Percentiles rank a stretch among this genome's conserved stretches.
Conservation (phyloP, 2,113 vertebrate species). For the Tachysurus fulvidraco region DNA sequence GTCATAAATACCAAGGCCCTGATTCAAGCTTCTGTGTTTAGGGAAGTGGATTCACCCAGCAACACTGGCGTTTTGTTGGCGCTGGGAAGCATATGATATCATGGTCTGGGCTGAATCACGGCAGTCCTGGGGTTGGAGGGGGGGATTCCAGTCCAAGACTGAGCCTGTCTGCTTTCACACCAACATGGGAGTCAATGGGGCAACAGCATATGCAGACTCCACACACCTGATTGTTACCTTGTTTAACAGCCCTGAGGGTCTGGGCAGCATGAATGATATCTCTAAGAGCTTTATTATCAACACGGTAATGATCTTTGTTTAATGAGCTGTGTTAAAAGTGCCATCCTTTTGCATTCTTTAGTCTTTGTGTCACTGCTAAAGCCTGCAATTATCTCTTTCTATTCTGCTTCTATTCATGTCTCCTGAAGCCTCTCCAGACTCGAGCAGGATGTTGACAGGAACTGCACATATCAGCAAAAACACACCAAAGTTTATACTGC, state of each 20-base stretch:
- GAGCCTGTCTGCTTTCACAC: constrained; percentile 65
- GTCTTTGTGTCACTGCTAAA: constrained; percentile 61
- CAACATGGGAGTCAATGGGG: constrained; percentile 35
- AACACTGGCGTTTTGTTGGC: constrained; percentile 68
- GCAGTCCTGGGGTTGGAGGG: constrained; percentile 41
- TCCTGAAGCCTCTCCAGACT: constrained; percentile 62
- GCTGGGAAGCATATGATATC: constrained; percentile 71
- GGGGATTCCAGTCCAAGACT: constrained; percentile 59
- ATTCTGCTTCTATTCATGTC: constrained; percentile 39
- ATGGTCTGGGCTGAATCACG: constrained; percentile 57
- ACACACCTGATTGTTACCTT: constrained; percentile 23
- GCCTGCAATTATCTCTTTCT: constrained; percentile 63
- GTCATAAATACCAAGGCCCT: constrained; percentile 67
- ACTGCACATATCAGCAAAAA: constrained; percentile 45
- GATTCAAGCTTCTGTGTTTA: constrained; percentile 52
- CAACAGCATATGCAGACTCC: constrained; percentile 30
- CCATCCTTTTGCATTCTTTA: constrained; percentile 60
- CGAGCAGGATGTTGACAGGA: constrained; percentile 49
- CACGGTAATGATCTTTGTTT: constrained; percentile 23
- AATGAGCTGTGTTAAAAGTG: constrained; percentile 53
- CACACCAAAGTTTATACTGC: constrained; percentile 27
- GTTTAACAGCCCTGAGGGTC: constrained; percentile 24
- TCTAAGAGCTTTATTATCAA: constrained; percentile 18
- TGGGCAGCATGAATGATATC: background rate
- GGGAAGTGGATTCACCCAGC: constrained; percentile 68